phyloP scores from a whole-genome alignment of 2,797 vertebrate species.

The Xerus rutilus region DNA sequence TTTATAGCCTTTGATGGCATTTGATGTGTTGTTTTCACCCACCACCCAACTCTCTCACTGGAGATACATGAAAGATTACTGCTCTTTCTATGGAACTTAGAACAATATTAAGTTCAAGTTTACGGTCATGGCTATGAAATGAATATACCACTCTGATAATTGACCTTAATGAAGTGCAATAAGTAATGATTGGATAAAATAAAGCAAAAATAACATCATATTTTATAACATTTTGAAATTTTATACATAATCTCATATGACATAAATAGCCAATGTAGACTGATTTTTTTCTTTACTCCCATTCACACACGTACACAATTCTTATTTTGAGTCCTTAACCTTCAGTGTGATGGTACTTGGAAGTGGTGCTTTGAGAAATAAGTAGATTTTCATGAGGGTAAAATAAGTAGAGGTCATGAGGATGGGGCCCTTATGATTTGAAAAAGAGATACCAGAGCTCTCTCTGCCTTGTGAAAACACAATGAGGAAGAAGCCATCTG shows the following conservation, averaged over 20 bases:
- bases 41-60: neutral
- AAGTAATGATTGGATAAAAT: neutral
- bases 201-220: neutral
- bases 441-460: neutral
- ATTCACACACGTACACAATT: neutral
- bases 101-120: neutral
- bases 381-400: neutral
- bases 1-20: neutral
- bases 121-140: neutral
- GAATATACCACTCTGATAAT: neutral
- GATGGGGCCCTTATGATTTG: neutral
- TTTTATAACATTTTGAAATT: conserved; percentile 6
- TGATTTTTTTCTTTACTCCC: neutral
- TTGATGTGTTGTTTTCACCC: neutral
- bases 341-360: neutral
- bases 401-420: neutral
- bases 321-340: neutral
- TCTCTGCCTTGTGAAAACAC: neutral
- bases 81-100: neutral
- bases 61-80: neutral
- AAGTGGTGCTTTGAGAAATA: neutral
- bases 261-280: neutral
- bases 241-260: neutral
- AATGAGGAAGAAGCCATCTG: neutral
- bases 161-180: neutral